Evolutionary conservation across 2,888 invertebrate species (phyloP), one percentile per base, ranked within the genome.

Genomic region (Drosophila infuscata): DNA sequence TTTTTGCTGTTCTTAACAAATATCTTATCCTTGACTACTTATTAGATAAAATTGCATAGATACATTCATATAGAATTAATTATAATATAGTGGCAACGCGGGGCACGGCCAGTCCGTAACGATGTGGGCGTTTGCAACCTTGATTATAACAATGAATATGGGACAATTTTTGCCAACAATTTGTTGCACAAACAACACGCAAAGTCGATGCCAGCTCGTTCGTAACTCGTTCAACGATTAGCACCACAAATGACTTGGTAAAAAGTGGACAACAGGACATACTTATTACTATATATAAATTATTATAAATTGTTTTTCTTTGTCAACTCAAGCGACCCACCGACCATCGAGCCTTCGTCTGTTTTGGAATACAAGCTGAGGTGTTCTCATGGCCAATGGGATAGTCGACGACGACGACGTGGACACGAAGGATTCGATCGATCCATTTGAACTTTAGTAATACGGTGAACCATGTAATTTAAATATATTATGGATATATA

Each of bases 141-240:
- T 57, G 57, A 57, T 17, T 57, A 43, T 57, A 25, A 25, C 15
- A 17, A 57, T 11, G 12, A 5, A 32, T 15, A 32, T 57, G 32
- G 57, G 15, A 43, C 20, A 32, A 15, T 41, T 56, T 56, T 32
- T 43, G 43, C 43, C 15, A 15, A 43, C 57, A 43, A 32, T 43
- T 32, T 32, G 43, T 56, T 57, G 32, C 20, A 43, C 43, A 57
- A 57, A 11, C 32, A 57, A 20, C 57, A 57, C 57, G 57, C 57
- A 32, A 57, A 46, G 43, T 57, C 32, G 33, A 20, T 43, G 43
- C 20, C 43, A 43, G 33, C 25, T 25, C 25, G 25, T 25, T 25
- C 43, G 43, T 57, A 30, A 3, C 3, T 43, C n/a, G 29, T 17
- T 9, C 12, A 25, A 2, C 53, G 25, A 53, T 3, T 17, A 17